phyloP scores from a whole-genome alignment of 2,888 invertebrate genomes.

The Himalopsyche tibetana region DNA sequence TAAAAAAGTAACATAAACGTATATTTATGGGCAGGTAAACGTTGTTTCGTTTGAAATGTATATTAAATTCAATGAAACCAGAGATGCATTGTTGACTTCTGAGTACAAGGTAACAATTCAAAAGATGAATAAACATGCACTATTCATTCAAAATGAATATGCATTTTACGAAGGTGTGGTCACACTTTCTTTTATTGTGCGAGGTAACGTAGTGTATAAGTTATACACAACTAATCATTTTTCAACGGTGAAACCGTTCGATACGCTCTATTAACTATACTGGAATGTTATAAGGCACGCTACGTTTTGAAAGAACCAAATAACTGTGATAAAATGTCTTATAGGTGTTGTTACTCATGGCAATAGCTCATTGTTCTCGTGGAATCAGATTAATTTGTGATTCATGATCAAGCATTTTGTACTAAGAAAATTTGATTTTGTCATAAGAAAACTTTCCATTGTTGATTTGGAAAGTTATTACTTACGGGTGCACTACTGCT shows the following conservation, averaged over 20 bases:
- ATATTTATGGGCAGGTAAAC: too few relatives aligned
- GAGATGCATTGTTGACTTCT: too few relatives aligned
- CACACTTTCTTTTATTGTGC: conserved; percentile 47
- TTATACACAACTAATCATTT: background rate
- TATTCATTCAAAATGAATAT: conserved; percentile 42
- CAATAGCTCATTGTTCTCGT: background rate
- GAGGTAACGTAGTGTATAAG: conserved; percentile 5
- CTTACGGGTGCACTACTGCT: background rate
- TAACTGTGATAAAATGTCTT: conserved; percentile 1
- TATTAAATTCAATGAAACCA: too few relatives aligned
- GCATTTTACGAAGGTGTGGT: conserved; percentile 41
- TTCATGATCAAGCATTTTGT: background rate
- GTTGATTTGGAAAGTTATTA: background rate
- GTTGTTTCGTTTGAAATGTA: too few relatives aligned
- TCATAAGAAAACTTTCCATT: background rate
- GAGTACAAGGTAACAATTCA: background rate
- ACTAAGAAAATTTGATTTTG: background rate
- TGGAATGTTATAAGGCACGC: conserved; percentile 46
- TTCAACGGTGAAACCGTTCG: conserved; percentile 48
- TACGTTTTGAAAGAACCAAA: conserved; percentile 43
- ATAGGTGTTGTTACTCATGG: conserved; percentile 2
- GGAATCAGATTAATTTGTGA: background rate
- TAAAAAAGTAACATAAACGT: too few relatives aligned
- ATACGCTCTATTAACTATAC: conserved; percentile 44
- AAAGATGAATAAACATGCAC: conserved; percentile 3